These are phyloP conservation scores for Cydia amplana DNA, from an alignment of 1,140 invertebrate genomes.

Conservation along the genomic window DNA sequence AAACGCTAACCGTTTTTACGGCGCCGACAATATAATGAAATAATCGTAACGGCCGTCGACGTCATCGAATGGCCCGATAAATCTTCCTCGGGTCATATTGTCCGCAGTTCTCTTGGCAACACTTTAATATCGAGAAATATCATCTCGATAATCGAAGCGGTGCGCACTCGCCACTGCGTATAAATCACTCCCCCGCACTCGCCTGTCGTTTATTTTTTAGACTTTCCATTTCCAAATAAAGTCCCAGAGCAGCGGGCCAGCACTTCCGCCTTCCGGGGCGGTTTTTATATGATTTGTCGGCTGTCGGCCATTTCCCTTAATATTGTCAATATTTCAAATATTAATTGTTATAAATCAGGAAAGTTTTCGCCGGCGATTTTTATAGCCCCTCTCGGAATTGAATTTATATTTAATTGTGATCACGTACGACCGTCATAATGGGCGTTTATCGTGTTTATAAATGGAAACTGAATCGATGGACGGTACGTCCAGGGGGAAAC, in stretches of 20 bases:
- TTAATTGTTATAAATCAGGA: slow-evolving; percentile 78
- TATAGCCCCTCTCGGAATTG: slow-evolving; percentile 54
- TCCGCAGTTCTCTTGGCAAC: slow-evolving; percentile 75
- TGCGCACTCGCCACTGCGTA: slow-evolving; percentile 64
- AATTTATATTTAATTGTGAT: slow-evolving; percentile 62
- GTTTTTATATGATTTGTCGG: slow-evolving; percentile 78
- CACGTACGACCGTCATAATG: slow-evolving; percentile 43
- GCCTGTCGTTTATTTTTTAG: slow-evolving; percentile 77
- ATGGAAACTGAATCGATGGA: slow-evolving; percentile 42
- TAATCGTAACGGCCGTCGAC: slow-evolving; percentile 75
- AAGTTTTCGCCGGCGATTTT: slow-evolving; percentile 62
- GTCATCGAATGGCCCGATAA: slow-evolving; percentile 75
- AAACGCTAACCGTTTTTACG: slow-evolving; percentile 77
- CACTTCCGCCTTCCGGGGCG: slow-evolving; percentile 77
- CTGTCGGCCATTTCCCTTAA: slow-evolving; percentile 76
- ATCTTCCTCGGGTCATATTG: slow-evolving; percentile 77
- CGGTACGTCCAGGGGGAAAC: slow-evolving; percentile 52
- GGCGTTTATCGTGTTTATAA: slow-evolving; percentile 40
- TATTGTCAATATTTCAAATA: slow-evolving; percentile 79
- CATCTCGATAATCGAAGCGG: slow-evolving; percentile 75
- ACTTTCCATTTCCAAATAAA: slow-evolving; percentile 79
- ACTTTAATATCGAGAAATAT: slow-evolving; percentile 79
- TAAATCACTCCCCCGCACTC: slow-evolving; percentile 73
- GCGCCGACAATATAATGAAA: slow-evolving; percentile 79
- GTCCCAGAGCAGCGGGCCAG: slow-evolving; percentile 74